These are phyloP conservation scores for Periparus ater DNA, from an alignment of 2,797 vertebrate species.

Conservation along the genomic window DNA sequence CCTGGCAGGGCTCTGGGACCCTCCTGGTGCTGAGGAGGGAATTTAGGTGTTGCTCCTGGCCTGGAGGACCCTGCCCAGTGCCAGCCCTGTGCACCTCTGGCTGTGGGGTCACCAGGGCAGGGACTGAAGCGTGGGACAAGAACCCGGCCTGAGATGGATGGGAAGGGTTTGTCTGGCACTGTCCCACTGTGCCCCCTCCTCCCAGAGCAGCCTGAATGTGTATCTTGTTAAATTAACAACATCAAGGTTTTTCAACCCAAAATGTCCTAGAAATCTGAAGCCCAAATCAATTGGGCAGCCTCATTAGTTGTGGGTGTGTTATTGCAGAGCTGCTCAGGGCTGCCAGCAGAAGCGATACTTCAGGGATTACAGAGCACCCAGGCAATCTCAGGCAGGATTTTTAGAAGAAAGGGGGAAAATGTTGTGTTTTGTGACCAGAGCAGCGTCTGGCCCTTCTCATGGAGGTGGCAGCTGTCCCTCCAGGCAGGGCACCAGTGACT, in stretches of 20 bases:
- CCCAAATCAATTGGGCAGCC: background rate
- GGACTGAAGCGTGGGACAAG: rapidly evolving
- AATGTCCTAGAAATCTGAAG: background rate
- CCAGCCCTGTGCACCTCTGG: background rate
- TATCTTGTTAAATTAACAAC: background rate
- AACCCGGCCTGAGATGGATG: rapidly evolving
- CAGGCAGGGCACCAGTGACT: background rate
- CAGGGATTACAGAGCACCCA: background rate
- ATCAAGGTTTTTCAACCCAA: background rate
- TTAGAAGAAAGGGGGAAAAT: background rate
- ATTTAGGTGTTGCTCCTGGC: background rate
- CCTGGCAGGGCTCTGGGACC: background rate
- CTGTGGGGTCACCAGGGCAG: background rate
- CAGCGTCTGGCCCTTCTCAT: background rate
- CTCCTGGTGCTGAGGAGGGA: background rate
- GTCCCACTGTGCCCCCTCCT: background rate
- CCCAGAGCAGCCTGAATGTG: background rate
- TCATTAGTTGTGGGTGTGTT: background rate
- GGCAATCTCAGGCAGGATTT: background rate
- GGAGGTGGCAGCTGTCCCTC: background rate
- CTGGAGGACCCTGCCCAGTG: background rate
- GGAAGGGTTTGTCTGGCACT: background rate
- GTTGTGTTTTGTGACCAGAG: background rate
- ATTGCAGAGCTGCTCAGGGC: background rate
- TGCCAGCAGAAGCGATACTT: background rate